A percentile compares a stretch with the other conserved stretches of the same genome.
Conservation (phyloP, 1,140 invertebrate species). For the Asobara japonica region DNA sequence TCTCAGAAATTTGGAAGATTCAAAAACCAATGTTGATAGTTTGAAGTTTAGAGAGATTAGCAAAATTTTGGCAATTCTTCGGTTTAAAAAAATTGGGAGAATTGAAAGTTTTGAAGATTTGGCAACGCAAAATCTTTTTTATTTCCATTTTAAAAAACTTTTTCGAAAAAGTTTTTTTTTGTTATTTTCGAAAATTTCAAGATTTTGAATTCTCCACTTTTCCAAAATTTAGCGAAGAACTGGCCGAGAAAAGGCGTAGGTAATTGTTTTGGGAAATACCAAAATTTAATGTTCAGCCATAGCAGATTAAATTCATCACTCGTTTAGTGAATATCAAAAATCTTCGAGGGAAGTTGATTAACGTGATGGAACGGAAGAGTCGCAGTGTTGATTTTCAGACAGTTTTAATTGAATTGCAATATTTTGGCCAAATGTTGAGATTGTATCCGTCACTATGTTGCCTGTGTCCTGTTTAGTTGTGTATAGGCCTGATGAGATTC, state of each 20-base stretch:
- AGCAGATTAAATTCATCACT: not conserved
- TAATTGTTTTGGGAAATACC: not conserved
- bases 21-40: too few species aligned
- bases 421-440: not conserved
- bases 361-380: not conserved
- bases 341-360: not conserved
- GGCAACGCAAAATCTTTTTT: too few species aligned
- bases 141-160: too few species aligned
- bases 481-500: constrained; percentile 40
- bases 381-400: not conserved
- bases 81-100: too few species aligned
- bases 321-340: not conserved
- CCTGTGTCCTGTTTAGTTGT: constrained; percentile 44
- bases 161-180: too few species aligned
- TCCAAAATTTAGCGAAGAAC: too few species aligned
- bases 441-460: constrained; percentile 18
- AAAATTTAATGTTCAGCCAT: not conserved
- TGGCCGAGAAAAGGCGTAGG: not conserved
- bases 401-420: not conserved
- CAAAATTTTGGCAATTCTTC: too few species aligned
- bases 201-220: too few species aligned
- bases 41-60: too few species aligned
- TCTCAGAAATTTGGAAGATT: too few species aligned
- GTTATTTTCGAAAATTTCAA: too few species aligned
- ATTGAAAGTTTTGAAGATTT: too few species aligned